A percentile compares a stretch with the other conserved stretches of the same genome.
Evolutionary conservation across 2,888 invertebrate species (phyloP).

Genomic region (Drosophila leonis): DNA sequence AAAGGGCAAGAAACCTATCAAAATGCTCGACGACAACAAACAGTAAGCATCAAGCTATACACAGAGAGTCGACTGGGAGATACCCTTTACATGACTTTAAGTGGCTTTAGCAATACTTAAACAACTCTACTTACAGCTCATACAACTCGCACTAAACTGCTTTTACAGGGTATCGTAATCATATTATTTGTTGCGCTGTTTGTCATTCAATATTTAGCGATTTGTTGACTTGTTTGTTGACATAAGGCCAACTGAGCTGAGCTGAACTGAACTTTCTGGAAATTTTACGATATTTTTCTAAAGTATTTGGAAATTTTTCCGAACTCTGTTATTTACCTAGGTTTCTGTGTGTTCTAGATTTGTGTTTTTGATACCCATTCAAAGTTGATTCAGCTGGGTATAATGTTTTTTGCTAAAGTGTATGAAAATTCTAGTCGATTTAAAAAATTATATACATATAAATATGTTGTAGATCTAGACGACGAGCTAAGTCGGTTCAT

Average conservation of each 20-base stretch:
- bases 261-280: slow-evolving; percentile 13
- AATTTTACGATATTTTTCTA: slow-evolving; percentile 46
- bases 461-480: no score
- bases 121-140: neutral
- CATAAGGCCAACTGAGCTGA: slow-evolving; percentile 25
- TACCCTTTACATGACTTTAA: neutral
- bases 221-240: slow-evolving; percentile 37
- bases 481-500: no score
- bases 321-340: slow-evolving; percentile 8
- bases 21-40: neutral
- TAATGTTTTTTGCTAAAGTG: neutral
- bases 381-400: neutral
- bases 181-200: slow-evolving; percentile 3
- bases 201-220: slow-evolving; percentile 26
- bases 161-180: slow-evolving; percentile 31
- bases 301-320: slow-evolving; percentile 46
- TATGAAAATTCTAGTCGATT: neutral
- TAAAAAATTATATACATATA: no score
- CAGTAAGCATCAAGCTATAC: no score
- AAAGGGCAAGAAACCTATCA: slow-evolving; percentile 6
- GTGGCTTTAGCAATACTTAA: neutral
- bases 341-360: slow-evolving; percentile 1
- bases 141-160: neutral
- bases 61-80: neutral
- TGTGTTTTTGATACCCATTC: slow-evolving; percentile 13